Evolutionary conservation across 2,888 invertebrate genomes (phyloP).

Genomic region (Thysanoteuthis rhombus): DNA sequence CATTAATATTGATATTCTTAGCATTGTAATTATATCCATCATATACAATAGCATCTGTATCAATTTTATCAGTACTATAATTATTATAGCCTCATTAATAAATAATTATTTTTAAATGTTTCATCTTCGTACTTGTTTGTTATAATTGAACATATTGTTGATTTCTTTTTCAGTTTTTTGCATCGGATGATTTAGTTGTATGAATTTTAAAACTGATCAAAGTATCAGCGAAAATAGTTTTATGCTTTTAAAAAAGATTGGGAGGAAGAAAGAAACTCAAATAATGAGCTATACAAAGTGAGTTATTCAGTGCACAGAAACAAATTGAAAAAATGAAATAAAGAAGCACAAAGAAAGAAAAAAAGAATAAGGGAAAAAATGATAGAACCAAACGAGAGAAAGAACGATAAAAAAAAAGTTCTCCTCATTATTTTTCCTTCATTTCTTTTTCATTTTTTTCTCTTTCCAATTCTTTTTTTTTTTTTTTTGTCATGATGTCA

Average conservation of each 20-base stretch:
- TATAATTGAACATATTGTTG: background rate
- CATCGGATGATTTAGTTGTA: background rate
- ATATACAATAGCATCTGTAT: background rate
- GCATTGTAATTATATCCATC: background rate
- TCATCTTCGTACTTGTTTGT: background rate
- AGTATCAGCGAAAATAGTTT: background rate
- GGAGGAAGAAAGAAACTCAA: too few relatives aligned
- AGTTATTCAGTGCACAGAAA: too few relatives aligned
- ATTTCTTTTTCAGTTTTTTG: background rate
- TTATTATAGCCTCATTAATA: background rate
- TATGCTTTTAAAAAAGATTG: background rate
- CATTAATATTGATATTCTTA: background rate
- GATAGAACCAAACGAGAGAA: too few relatives aligned
- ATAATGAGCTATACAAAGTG: too few relatives aligned
- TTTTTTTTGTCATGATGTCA: too few relatives aligned
- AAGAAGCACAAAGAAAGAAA: too few relatives aligned
- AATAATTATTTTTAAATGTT: background rate
- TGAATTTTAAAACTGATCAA: background rate
- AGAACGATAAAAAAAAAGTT: too few relatives aligned
- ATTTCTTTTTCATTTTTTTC: too few relatives aligned
- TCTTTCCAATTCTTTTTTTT: too few relatives aligned
- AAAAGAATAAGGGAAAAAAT: too few relatives aligned
- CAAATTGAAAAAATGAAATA: too few relatives aligned
- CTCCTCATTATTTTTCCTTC: too few relatives aligned
- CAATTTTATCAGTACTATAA: background rate